Base-by-base conservation (phyloP, 2,113 vertebrate species). In the Scalopus aquaticus region DNA sequence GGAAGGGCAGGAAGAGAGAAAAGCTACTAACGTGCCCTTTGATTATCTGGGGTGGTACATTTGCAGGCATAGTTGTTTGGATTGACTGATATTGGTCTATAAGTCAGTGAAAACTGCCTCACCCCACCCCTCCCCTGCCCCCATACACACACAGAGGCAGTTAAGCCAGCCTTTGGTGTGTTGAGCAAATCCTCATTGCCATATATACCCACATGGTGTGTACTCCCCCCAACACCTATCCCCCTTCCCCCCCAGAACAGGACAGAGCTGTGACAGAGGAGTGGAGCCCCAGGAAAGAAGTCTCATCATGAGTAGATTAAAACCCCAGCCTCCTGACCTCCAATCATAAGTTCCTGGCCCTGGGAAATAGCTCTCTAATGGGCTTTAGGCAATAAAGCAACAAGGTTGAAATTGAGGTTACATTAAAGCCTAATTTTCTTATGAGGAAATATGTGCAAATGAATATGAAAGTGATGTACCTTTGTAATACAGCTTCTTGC, bases 361-460 rank as follows among this genome's bases (percentile, higher is more conserved):
- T 94, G 95, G 96, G 91, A 97, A 97, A 96, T 93, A 88, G 85
- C 93, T 95, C 95, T 95, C 88, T 97, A 97, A 97, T 96, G 96
- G 91, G 96, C 94, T 96, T 85, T 56, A 92, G 96, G 93, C 42
- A 20, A 95, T 96, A 95, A 95, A 96, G 95, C 95, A 96, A 95
- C 96, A 97, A 94, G 89, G 96, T 93, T 97, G 97, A 96, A 97
- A 97, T 96, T 95, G 96, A 97, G 97, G 95, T 97, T 96, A 96
- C 93, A 96, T 96, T 96, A 96, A 96, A 97, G 96, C 89, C 94
- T 96, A 95, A 96, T 96, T 97, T 96, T 95, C 96, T 96, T 95
- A 94, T 76, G 94, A 96, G 95, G 74, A 96, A 95, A 96, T 93
- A 94, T 96, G 96, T 96, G 81, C 91, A 94, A 91, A 95, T 93